A percentile compares a stretch with the other conserved stretches of the same genome.
phyloP scores from a whole-genome alignment of 2,113 vertebrate genomes.

The Cercocebus atys region DNA sequence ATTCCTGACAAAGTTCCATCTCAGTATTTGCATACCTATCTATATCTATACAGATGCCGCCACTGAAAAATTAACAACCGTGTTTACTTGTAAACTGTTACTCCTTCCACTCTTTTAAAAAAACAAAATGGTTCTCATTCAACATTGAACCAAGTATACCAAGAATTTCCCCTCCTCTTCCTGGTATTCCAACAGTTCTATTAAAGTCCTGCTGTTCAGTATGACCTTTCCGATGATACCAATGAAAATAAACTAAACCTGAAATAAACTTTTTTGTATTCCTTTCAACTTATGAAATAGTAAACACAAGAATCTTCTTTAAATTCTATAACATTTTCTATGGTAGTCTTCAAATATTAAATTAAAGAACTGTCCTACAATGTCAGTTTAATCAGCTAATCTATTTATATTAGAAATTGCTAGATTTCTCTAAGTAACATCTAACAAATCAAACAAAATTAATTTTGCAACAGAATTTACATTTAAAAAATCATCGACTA shows the following conservation, averaged over 20 bases:
- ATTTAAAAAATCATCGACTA: conserved; percentile 41
- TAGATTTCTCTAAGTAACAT: conserved; percentile 36
- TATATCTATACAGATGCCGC: conserved; percentile 10
- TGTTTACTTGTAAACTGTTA: conserved; percentile 77
- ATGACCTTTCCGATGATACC: conserved; percentile 78
- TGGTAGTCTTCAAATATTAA: conserved; percentile 67
- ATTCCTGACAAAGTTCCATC: conserved; percentile 67
- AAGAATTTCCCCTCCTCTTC: conserved; percentile 70
- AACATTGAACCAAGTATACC: conserved; percentile 78
- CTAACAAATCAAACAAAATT: conserved; percentile 48
- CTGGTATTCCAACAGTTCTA: conserved; percentile 81
- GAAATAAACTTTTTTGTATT: conserved; percentile 81
- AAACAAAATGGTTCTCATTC: conserved; percentile 80
- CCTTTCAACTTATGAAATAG: conserved; percentile 78
- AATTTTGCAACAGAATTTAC: conserved; percentile 45
- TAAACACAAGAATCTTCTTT: conserved; percentile 71
- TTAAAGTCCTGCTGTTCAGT: conserved; percentile 79
- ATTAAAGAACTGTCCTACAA: conserved; percentile 22
- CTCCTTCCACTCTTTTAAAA: conserved; percentile 71
- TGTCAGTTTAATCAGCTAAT: conserved; percentile 55
- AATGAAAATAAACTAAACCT: conserved; percentile 80
- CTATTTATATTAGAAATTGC: background rate
- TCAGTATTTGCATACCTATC: conserved; percentile 34
- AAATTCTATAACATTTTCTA: conserved; percentile 73
- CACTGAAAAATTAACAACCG: conserved; percentile 72